Evolutionary conservation across 2,888 invertebrate species (phyloP), one percentile per base, ranked within the genome.

Genomic region (Oligia fasciuncula): DNA sequence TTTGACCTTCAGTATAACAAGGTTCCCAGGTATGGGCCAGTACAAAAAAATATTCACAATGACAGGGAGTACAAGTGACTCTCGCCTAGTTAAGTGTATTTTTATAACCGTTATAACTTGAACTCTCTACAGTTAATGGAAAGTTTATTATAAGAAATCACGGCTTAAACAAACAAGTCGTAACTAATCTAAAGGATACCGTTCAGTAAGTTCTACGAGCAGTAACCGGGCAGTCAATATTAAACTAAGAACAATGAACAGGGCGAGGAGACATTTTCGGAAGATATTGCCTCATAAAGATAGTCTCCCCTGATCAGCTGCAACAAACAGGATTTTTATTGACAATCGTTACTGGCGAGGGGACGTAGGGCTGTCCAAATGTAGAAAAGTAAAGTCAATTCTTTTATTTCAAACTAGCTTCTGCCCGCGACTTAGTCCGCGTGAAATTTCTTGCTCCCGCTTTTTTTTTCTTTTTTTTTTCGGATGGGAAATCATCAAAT

Each of bases 271-370:
- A 85, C 74, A 85, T 62, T 85, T 73, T 71, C n/a, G 60, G 60
- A 51, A 73, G 84, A 77, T 80, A 86, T 77, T 73, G 67, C 86
- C 74, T 51, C 76, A 68, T 85, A 78, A 86, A 86, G 75, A 87
- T 77, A 67, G 70, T 72, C 72, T 2, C 67, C 84, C 66, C 74
- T 35, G 81, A 80, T 78, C 82, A 57, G 57, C 19, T 79, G 80
- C 86, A 83, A 72, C 84, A 87, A 85, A 87, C 80, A 85, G 66
- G 70, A 74, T 71, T 76, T 81, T 83, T 84, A 86, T 81, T 84
- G 73, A 63, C 75, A 13, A 70, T 74, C 70, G 65, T 79, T 77
- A 49, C 65, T 51, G 60, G 74, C 40, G 46, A 76, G 76, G 67
- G 70, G 66, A 54, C 6, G 13, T 69, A 77, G 83, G 79, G 75